These are phyloP conservation scores for Chlorospingus semifuscus DNA, from an alignment of 2,797 vertebrate genomes.

Conservation along the genomic window DNA sequence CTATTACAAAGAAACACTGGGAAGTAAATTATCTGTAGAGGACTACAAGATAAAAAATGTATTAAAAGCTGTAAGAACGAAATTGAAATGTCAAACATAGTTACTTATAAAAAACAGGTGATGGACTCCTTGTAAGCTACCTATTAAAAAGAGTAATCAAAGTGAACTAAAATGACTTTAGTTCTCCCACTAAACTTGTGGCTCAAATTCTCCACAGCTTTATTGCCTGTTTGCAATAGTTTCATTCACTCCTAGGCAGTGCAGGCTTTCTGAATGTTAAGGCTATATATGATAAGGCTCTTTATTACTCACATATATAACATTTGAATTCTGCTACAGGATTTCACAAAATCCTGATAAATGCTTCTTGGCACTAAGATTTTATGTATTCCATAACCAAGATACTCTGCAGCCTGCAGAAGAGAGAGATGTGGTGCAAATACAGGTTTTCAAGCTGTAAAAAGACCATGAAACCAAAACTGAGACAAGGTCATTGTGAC, in stretches of 20 bases:
- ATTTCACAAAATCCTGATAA: neutral
- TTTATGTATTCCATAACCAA: neutral
- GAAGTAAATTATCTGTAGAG: constrained; percentile 77
- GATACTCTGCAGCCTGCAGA: neutral
- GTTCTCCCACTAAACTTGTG: neutral
- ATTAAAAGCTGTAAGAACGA: constrained; percentile 76
- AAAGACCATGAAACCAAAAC: neutral
- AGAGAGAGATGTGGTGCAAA: neutral
- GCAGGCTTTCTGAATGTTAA: neutral
- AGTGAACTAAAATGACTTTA: constrained; percentile 79
- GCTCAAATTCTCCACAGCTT: neutral
- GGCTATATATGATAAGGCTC: neutral
- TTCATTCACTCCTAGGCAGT: neutral
- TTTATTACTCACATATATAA: neutral
- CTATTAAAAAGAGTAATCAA: constrained; percentile 72
- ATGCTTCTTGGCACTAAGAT: neutral
- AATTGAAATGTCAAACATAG: constrained; percentile 80
- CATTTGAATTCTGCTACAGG: neutral
- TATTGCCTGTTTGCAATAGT: neutral
- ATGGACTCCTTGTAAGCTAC: constrained; percentile 24
- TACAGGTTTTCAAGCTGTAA: neutral
- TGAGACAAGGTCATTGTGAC: neutral
- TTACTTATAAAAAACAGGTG: constrained; percentile 74
- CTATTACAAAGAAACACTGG: constrained; percentile 77
- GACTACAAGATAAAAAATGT: constrained; percentile 77